Evolutionary conservation across 2,797 vertebrate genomes (phyloP).

Genomic region (Alauda arvensis): DNA sequence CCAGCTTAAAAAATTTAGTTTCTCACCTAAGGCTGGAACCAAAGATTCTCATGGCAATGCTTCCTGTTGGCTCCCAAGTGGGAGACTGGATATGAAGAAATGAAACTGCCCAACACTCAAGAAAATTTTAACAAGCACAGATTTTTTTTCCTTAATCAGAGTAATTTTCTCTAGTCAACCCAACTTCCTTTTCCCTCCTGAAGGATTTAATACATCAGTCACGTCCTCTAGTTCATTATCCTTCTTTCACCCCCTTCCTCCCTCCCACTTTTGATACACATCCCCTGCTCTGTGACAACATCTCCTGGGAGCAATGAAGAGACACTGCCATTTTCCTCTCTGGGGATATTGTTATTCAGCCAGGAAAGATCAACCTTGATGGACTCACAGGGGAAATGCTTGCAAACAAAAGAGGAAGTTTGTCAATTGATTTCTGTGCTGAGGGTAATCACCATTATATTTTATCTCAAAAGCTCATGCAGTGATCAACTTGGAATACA

Average conservation of each 20-base stretch:
- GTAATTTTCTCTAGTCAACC: neutral
- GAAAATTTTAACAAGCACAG: neutral
- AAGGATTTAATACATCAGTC: conserved; percentile 31
- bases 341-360: conserved; percentile 51
- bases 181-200: neutral
- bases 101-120: neutral
- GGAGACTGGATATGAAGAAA: neutral
- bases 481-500: conserved; percentile 35
- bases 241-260: conserved; percentile 48
- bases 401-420: conserved; percentile 47
- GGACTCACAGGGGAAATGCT: conserved; percentile 18
- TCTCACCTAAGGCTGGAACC: neutral
- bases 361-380: conserved; percentile 44
- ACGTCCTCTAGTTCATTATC: conserved; percentile 34
- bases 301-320: conserved; percentile 70
- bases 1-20: neutral
- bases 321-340: conserved; percentile 56
- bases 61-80: neutral
- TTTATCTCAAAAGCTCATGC: conserved; percentile 57
- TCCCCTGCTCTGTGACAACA: conserved; percentile 45
- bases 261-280: conserved; percentile 50
- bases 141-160: neutral
- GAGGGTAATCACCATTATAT: conserved; percentile 48
- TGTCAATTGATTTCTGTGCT: conserved; percentile 50
- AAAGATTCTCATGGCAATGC: neutral